Evolutionary conservation across 92 coral and sea anemone genomes (phyloP).

Genomic region (Virgularia gustaviana): DNA sequence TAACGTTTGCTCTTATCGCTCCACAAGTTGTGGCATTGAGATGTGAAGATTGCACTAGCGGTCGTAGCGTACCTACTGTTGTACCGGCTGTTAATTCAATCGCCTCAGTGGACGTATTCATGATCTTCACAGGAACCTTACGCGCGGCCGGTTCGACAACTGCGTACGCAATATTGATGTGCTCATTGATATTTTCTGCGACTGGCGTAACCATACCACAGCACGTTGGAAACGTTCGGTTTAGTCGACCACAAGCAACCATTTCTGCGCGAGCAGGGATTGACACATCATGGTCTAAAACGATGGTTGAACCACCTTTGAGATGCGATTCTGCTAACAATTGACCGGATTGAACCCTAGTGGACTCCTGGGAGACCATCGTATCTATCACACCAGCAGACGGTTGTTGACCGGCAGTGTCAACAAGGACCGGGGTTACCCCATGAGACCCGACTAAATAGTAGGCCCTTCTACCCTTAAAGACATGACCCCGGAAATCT

Average conservation of each 20-base stretch:
- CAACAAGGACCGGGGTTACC: constrained; percentile 17
- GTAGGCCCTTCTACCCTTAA: neutral
- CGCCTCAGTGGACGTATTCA: constrained; percentile 26
- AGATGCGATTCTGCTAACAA: constrained; percentile 2
- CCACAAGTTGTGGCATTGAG: neutral
- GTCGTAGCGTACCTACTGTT: constrained; percentile 26
- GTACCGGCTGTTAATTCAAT: constrained; percentile 34
- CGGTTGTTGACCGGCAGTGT: no score
- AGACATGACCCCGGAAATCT: neutral
- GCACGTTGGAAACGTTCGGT: neutral
- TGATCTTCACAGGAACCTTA: constrained; percentile 30
- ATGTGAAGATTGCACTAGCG: constrained; percentile 12
- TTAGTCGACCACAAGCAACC: constrained; percentile 12
- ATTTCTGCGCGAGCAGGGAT: constrained; percentile 26
- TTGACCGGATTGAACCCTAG: no score
- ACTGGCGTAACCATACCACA: neutral
- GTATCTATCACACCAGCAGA: no score
- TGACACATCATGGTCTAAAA: neutral
- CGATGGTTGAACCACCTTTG: neutral
- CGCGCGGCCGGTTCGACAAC: constrained; percentile 23
- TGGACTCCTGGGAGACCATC: no score
- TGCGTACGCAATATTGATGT: constrained; percentile 32
- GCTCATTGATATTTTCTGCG: neutral
- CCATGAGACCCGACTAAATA: constrained; percentile 11
- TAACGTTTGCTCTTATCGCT: neutral